These are phyloP conservation scores for Psittacula echo DNA, from an alignment of 2,797 vertebrate genomes.

Conservation along the genomic window DNA sequence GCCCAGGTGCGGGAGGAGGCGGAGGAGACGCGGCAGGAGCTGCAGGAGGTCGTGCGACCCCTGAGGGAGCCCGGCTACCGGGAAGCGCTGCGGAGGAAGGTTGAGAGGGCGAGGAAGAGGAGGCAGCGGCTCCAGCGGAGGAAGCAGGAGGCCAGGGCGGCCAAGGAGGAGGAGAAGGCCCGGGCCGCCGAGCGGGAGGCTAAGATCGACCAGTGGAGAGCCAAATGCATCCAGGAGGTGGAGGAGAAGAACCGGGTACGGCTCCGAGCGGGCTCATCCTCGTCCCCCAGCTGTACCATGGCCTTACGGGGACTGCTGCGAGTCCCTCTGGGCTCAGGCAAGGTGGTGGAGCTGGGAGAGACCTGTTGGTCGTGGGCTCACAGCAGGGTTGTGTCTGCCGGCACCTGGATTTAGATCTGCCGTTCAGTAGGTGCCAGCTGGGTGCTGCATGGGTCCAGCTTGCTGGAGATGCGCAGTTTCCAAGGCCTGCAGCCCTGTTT, in stretches of 20 bases:
- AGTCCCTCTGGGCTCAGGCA: not conserved
- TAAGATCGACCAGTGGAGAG: constrained; percentile 86
- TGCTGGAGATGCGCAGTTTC: fast-evolving
- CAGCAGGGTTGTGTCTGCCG: fast-evolving
- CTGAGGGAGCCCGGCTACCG: constrained; percentile 69
- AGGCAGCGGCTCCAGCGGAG: constrained; percentile 76
- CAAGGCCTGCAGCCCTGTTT: not conserved
- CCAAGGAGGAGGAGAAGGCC: constrained; percentile 69
- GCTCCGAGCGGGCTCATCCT: not conserved
- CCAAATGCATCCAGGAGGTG: constrained; percentile 84
- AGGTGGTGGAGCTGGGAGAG: not conserved
- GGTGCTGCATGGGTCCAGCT: fast-evolving
- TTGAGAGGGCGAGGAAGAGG: constrained; percentile 74
- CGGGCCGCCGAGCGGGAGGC: constrained; percentile 80
- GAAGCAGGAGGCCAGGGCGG: constrained; percentile 67
- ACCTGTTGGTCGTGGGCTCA: fast-evolving
- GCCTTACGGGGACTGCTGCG: not conserved
- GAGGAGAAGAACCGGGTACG: constrained; percentile 90
- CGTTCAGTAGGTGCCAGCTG: no score
- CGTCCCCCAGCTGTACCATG: fast-evolving
- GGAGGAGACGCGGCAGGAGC: not conserved
- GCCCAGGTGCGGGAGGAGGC: not conserved
- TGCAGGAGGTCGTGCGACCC: constrained; percentile 3
- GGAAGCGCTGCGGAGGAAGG: constrained; percentile 67
- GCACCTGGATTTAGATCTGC: fast-evolving